Base-by-base conservation (phyloP, 2,797 vertebrate species). In the Typhlichthys eigenmanni region DNA sequence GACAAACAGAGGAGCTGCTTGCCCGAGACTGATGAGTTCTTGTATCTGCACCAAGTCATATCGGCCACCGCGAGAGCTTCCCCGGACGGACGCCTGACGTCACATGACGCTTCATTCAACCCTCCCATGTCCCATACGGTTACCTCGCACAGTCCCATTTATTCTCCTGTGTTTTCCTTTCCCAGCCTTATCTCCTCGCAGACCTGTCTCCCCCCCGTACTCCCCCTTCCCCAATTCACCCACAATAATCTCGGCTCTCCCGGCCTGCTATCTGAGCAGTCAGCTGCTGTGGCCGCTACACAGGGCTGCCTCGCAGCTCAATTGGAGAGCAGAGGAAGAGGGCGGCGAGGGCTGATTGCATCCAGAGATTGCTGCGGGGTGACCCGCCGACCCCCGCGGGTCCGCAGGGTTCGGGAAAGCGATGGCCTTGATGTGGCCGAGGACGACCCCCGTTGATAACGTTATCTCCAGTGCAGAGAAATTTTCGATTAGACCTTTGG, bases 271-370 rank as follows among this genome's bases (percentile, higher is more conserved):
- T 52, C 62, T 32, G n/a, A 74, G 65, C 59, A 69, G 34, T 57
- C 68, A 66, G 66, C 68, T 58, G 69, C 46, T 14, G 19, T 32
- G 59, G 62, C 49, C 3, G 59, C 65, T 69, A 80, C 77, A 78
- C 70, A 75, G 61, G 59, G 60, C 68, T 55, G 68, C 75, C 54
- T 76, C 46, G 54, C 57, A 76, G 78, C 62, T 60, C 71, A 60
- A 79, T 59, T 68, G 58, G 46, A 53, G 3, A 11, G 48, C 13
- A 19, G 16, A 43, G 71, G 24, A 54, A 49, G 52, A 54, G 52
- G 63, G 46, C 29, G 52, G 57, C 0, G 6, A 62, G 60, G 19
- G 9, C 55, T 50, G 62, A 82, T 64, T 75, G 69, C 29, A 5
- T 59, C 58, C 46, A 32, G 59, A 68, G 75, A 77, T 71, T 71